Evolutionary conservation across 2,888 invertebrate species (phyloP), one percentile per base, ranked within the genome.

Genomic region (Priocnemis perturbator): DNA sequence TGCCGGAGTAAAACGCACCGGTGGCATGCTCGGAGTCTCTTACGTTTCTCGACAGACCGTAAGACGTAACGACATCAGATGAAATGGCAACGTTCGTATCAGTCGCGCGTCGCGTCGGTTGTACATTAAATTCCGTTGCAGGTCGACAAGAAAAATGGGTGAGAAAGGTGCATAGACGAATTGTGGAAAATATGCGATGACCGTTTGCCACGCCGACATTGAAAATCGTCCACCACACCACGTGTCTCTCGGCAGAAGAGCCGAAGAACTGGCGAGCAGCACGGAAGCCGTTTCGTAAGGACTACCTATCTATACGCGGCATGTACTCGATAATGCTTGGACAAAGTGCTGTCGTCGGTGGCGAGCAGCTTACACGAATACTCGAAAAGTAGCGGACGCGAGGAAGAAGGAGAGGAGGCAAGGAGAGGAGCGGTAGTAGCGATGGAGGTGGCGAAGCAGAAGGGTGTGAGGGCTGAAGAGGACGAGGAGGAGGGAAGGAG

Each of bases 291-390:
- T 77, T 81, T 78, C 61, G 79, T 65, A 72, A 76, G 79, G 76
- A 71, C 81, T 81, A 82, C 75, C 81, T 81, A 85, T 83, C 85
- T 81, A 77, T 82, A 81, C 77, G 79, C 77, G 78, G 71, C 85
- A 74, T 86, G 86, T 87, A 83, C 81, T 81, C 82, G 86, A 86
- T 86, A 86, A 85, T 86, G 83, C 82, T 72, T 65, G 78, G 76
- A 85, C 85, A 86, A 86, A 86, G 83, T 85, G 85, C 79, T 73
- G 73, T 75, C 78, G 61, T 61, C 57, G 60, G 55, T 64, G 69
- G 78, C 72, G 74, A 79, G 73, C 77, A 78, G 75, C 79, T 83
- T 83, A 82, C 80, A 83, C 80, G 83, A 81, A 81, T 83, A 75
- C 76, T 77, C 74, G 78, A 81, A 85, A 83, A 83, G 81, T 70